Conservation (phyloP, 30 jellyfish, hydroid and myxozoan genomes). For the Turritopsis dohrnii region DNA sequence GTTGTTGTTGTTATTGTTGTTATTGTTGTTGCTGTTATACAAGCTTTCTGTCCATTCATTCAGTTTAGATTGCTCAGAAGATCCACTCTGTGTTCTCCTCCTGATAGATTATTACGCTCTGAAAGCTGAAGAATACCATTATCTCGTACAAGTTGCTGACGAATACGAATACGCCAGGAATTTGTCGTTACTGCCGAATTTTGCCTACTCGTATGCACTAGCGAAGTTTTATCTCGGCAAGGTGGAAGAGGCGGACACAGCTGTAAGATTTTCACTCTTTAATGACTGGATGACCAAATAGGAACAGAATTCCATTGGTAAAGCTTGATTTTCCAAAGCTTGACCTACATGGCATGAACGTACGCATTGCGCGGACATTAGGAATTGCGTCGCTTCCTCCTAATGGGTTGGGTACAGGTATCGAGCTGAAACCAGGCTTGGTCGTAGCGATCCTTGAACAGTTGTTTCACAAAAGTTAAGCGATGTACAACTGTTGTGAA, state of each 20-base stretch:
- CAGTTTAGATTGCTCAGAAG: constrained; percentile 79
- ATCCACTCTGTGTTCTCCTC: constrained; percentile 74
- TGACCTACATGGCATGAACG: too few species aligned
- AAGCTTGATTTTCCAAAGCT: too few species aligned
- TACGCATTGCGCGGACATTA: too few species aligned
- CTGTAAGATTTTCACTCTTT: constrained; percentile 35
- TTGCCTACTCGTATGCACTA: constrained; percentile 79
- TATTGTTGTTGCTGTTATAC: background rate
- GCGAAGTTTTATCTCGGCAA: constrained; percentile 60
- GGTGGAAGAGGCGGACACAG: constrained; percentile 57
- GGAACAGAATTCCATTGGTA: too few species aligned
- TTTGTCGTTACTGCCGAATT: constrained; percentile 81
- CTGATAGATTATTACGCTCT: constrained; percentile 78
- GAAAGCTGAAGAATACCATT: constrained; percentile 70
- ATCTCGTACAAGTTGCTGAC: constrained; percentile 43
- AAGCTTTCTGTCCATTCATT: background rate
- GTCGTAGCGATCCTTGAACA: too few species aligned
- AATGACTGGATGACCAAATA: background rate
- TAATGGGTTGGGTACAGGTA: too few species aligned
- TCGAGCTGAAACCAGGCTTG: too few species aligned
- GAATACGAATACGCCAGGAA: constrained; percentile 56
- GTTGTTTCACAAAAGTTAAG: too few species aligned
- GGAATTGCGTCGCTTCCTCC: too few species aligned
- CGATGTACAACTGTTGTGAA: too few species aligned
- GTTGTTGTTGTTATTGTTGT: background rate